phyloP scores from a whole-genome alignment of 53 echinoderm and acorn worm species.

The Holothuria leucospilota region DNA sequence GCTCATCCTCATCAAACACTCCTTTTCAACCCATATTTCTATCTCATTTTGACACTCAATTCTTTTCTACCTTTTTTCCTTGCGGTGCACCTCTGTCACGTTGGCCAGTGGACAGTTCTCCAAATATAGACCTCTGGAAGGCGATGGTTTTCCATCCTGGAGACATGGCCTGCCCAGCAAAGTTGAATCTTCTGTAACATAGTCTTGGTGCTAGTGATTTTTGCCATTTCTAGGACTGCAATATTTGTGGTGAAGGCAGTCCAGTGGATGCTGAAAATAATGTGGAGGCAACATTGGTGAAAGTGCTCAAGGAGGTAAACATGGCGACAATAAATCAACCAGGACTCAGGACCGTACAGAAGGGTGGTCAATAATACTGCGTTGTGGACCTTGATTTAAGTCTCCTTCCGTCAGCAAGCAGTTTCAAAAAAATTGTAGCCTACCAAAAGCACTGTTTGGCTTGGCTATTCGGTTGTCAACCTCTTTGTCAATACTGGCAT shows the following conservation, averaged over 20 bases:
- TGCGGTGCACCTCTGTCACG: neutral
- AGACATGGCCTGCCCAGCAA: neutral
- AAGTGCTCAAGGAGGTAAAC: slow-evolving; percentile 50
- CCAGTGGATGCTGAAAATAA: neutral
- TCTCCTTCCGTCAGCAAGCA: slow-evolving; percentile 5
- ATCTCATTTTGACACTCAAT: no score
- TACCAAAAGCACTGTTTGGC: slow-evolving; percentile 48
- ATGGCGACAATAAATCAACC: slow-evolving; percentile 29
- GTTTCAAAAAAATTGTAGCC: slow-evolving; percentile 10
- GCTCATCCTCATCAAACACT: no score
- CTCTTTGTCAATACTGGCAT: slow-evolving; percentile 58
- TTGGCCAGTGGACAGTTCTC: neutral
- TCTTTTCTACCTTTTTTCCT: slow-evolving; percentile 1
- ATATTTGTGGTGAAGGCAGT: slow-evolving; percentile 20
- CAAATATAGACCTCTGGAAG: neutral
- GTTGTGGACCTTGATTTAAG: neutral
- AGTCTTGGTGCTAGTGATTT: neutral
- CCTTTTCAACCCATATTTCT: no score
- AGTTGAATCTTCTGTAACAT: slow-evolving; percentile 7
- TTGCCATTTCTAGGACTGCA: neutral
- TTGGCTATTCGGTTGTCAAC: slow-evolving; percentile 24
- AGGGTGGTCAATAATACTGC: slow-evolving; percentile 40
- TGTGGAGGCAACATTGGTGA: slow-evolving; percentile 46
- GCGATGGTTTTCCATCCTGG: neutral
- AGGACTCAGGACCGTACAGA: slow-evolving; percentile 51